Evolutionary conservation across 2,797 vertebrate genomes (phyloP).

Genomic region (Cuculus canorus): DNA sequence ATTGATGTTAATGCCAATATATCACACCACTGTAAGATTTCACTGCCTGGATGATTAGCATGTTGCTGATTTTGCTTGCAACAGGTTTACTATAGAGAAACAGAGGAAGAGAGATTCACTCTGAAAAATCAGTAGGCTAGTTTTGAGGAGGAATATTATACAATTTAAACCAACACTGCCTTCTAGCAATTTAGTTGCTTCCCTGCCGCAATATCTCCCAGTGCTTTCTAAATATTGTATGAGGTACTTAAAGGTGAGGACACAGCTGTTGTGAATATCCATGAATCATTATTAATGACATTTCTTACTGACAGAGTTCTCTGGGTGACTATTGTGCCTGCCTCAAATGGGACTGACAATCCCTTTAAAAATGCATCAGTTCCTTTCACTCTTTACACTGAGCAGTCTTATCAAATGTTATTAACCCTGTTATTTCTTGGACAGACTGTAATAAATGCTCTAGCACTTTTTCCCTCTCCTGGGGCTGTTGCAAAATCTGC

Average conservation of each 20-base stretch:
- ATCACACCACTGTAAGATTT: neutral
- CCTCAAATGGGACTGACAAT: conserved; percentile 70
- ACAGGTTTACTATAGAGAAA: neutral
- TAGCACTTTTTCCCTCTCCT: conserved; percentile 35
- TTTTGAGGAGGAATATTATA: conserved; percentile 68
- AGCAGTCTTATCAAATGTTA: conserved; percentile 70
- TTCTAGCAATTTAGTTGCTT: conserved; percentile 75
- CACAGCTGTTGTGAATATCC: conserved; percentile 76
- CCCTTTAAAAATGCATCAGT: conserved; percentile 76
- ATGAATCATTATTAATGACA: conserved; percentile 77
- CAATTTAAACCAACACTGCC: conserved; percentile 62
- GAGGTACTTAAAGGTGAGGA: conserved; percentile 77
- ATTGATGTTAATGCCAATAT: neutral
- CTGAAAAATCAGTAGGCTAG: conserved; percentile 23
- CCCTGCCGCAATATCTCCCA: conserved; percentile 72
- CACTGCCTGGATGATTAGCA: neutral
- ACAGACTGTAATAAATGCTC: conserved; percentile 67
- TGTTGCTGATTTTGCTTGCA: conserved; percentile 18
- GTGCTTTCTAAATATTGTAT: conserved; percentile 78
- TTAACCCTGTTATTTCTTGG: conserved; percentile 71
- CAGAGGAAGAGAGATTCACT: neutral
- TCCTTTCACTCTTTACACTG: conserved; percentile 71
- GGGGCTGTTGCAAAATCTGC: conserved; percentile 50
- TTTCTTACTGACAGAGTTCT: conserved; percentile 71
- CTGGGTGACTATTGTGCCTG: conserved; percentile 44